Evolutionary conservation across 2,797 vertebrate genomes (phyloP).

Genomic region (Cynodonichthys magdalenae): DNA sequence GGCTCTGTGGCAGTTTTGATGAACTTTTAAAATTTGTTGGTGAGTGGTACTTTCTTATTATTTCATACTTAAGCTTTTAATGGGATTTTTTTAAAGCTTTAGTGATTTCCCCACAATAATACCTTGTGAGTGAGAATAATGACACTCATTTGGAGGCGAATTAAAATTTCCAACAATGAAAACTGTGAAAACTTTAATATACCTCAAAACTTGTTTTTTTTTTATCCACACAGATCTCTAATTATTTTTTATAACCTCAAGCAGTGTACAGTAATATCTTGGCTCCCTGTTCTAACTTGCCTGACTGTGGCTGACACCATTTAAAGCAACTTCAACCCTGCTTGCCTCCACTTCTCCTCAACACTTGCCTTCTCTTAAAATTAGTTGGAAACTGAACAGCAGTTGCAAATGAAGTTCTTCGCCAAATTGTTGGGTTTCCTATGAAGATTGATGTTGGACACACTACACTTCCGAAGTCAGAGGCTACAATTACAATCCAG

Average conservation of each 20-base stretch:
- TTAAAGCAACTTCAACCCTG: slow-evolving; percentile 61
- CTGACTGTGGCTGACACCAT: slow-evolving; percentile 69
- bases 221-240: slow-evolving; percentile 71
- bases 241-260: slow-evolving; percentile 89
- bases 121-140: slow-evolving; percentile 78
- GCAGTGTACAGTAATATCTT: slow-evolving; percentile 82
- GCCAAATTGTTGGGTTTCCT: slow-evolving; percentile 85
- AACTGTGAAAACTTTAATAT: slow-evolving; percentile 80
- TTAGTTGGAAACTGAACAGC: slow-evolving; percentile 73
- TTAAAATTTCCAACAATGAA: slow-evolving; percentile 83
- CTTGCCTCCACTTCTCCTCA: slow-evolving; percentile 38
- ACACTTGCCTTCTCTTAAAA: slow-evolving; percentile 49
- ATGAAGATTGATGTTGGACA: slow-evolving; percentile 92
- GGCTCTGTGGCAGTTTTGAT: slow-evolving; percentile 57
- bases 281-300: slow-evolving; percentile 78
- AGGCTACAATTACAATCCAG: slow-evolving; percentile 93
- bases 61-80: slow-evolving; percentile 78
- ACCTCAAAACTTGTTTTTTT: slow-evolving; percentile 75
- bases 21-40: slow-evolving; percentile 63
- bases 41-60: slow-evolving; percentile 80
- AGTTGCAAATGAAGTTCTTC: slow-evolving; percentile 88
- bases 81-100: slow-evolving; percentile 60
- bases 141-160: slow-evolving; percentile 81
- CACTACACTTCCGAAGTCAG: slow-evolving; percentile 86
- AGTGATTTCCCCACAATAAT: slow-evolving; percentile 67